Evolutionary conservation across 2,797 vertebrate genomes (phyloP).

Genomic region (Danio kyathit): DNA sequence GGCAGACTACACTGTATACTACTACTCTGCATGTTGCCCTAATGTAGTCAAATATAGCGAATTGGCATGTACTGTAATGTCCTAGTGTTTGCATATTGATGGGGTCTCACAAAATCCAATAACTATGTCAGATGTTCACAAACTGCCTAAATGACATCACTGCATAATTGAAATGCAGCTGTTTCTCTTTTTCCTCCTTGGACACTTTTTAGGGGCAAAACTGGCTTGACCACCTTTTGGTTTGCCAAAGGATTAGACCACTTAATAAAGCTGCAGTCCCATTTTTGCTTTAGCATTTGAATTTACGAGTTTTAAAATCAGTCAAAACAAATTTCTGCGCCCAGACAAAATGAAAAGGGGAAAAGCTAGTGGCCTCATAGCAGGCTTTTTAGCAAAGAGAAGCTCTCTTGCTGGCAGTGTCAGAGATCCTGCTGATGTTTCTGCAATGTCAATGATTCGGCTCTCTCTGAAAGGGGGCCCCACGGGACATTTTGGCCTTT

Average conservation of each 20-base stretch:
- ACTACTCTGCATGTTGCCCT: background rate
- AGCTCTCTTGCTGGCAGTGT: conserved; percentile 49
- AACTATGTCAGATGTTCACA: conserved; percentile 17
- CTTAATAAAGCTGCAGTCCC: background rate
- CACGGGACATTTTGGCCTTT: conserved; percentile 59
- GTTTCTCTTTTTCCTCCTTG: conserved; percentile 23
- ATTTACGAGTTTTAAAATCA: background rate
- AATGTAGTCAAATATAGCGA: background rate
- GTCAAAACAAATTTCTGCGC: background rate
- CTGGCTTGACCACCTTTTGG: background rate
- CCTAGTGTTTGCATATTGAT: background rate
- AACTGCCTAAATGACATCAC: conserved; percentile 48
- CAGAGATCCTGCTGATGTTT: conserved; percentile 48
- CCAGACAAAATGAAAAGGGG: background rate
- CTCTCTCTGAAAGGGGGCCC: conserved; percentile 53
- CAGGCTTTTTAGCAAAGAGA: conserved; percentile 47
- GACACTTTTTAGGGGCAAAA: conserved; percentile 25
- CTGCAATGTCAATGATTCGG: conserved; percentile 59
- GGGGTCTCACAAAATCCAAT: too few relatives aligned
- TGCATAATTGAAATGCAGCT: conserved; percentile 52
- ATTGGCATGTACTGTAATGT: background rate
- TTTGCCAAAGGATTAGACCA: background rate
- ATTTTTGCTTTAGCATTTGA: background rate
- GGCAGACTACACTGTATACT: background rate
- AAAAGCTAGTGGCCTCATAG: background rate